Percentiles rank a stretch among this genome's conserved stretches.
Conservation (phyloP, 2,113 vertebrate species). For the Tetrax tetrax region DNA sequence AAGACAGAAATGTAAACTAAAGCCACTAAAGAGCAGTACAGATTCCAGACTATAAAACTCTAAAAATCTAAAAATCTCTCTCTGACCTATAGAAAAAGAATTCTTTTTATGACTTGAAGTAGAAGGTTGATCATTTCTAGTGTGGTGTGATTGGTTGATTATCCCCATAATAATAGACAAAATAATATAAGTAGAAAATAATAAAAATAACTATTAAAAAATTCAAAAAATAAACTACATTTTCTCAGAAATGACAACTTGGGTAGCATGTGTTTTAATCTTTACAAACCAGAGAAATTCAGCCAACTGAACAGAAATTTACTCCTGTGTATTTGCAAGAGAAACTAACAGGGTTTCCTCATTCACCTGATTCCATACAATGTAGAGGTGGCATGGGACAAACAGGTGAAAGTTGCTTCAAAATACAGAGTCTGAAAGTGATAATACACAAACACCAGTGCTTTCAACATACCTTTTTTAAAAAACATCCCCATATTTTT, state of each 20-base stretch:
- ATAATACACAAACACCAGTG: background rate
- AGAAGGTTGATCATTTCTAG: background rate
- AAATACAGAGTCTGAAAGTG: background rate
- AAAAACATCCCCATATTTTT: constrained; percentile 42
- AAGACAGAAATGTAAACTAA: constrained; percentile 12
- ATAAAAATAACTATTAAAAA: background rate
- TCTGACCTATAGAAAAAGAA: background rate
- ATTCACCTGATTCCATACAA: background rate
- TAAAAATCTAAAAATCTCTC: background rate
- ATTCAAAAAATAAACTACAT: background rate
- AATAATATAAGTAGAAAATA: no score
- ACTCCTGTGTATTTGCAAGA: background rate
- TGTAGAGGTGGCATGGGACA: background rate
- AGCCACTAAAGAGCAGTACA: background rate
- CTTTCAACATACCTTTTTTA: background rate
- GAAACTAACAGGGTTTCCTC: background rate
- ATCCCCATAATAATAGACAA: no score
- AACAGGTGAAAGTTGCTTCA: background rate
- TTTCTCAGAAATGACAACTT: background rate
- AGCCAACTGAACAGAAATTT: background rate
- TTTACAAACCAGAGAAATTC: background rate
- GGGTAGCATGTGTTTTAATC: background rate
- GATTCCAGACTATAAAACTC: background rate
- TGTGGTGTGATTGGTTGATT: background rate
- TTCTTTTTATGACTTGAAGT: background rate